Percentiles rank a stretch among this genome's conserved stretches.
Evolutionary conservation across 1,140 invertebrate genomes (phyloP).

Genomic region (Leptestheria dahalacensis): DNA sequence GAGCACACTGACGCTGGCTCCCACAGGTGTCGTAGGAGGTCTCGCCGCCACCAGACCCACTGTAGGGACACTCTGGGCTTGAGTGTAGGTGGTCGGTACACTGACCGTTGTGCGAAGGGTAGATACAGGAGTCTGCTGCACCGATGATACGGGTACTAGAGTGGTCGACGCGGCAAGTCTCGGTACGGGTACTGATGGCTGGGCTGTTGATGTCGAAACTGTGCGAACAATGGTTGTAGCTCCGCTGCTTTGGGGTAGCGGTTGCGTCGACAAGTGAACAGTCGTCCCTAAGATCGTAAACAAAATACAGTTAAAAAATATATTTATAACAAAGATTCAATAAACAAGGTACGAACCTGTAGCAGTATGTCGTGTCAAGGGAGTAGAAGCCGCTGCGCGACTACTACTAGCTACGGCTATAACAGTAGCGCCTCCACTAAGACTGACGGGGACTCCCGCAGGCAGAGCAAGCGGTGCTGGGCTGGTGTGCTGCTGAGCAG

Average conservation of each 20-base stretch:
- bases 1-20: slow-evolving; percentile 1
- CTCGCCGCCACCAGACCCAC: neutral
- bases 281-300: neutral
- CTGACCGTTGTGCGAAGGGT: neutral
- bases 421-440: slow-evolving; percentile 11
- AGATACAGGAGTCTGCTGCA: slow-evolving; percentile 1
- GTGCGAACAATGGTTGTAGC: slow-evolving; percentile 2
- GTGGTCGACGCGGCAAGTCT: neutral
- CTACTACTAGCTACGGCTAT: slow-evolving; percentile 10
- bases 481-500: neutral
- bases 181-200: neutral
- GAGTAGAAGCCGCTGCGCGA: neutral
- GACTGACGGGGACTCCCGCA: slow-evolving; percentile 2
- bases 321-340: neutral
- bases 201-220: neutral
- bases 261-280: neutral
- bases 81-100: neutral
- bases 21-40: neutral
- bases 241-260: neutral
- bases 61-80: neutral
- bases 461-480: neutral
- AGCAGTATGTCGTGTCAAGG: neutral
- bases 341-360: neutral
- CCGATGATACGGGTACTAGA: neutral
- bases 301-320: neutral